Evolutionary conservation across 1,140 invertebrate genomes (phyloP).

Genomic region (Caligus rogercresseyi): DNA sequence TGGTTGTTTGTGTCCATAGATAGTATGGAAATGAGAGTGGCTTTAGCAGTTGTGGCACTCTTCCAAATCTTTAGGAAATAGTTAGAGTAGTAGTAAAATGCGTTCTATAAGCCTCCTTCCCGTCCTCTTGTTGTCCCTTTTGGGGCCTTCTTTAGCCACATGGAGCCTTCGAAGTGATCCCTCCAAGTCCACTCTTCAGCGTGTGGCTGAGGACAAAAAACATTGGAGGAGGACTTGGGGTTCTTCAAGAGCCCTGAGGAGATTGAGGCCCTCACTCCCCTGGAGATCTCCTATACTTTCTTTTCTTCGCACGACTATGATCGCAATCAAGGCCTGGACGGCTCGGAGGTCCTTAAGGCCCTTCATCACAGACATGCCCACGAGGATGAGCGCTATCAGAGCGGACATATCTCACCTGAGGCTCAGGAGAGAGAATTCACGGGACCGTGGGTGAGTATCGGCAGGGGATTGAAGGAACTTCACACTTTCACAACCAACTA

Average conservation of each 20-base stretch:
- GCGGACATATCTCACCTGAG: not conserved
- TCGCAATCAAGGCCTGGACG: not conserved
- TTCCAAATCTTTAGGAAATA: slow-evolving; percentile 11
- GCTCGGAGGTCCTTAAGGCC: not conserved
- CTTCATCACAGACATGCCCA: not conserved
- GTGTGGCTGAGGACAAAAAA: not conserved
- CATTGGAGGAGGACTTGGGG: not conserved
- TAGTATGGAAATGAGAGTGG: not conserved
- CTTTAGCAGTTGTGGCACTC: not conserved
- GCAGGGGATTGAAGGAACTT: too few relatives aligned
- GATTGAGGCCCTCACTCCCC: not conserved
- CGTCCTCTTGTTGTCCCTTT: not conserved
- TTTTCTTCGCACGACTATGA: not conserved
- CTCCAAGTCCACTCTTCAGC: not conserved
- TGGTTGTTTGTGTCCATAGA: slow-evolving; percentile 10
- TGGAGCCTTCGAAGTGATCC: not conserved
- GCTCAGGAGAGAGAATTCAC: not conserved
- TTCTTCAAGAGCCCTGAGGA: not conserved
- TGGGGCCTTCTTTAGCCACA: not conserved
- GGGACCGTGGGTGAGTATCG: not conserved
- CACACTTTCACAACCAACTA: too few relatives aligned
- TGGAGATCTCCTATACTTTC: not conserved
- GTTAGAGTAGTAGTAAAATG: too few relatives aligned
- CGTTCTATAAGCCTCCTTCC: too few relatives aligned
- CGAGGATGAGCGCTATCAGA: not conserved